Base-by-base conservation (phyloP, 2,888 invertebrate genomes). In the Sceliomorpha sp. region DNA sequence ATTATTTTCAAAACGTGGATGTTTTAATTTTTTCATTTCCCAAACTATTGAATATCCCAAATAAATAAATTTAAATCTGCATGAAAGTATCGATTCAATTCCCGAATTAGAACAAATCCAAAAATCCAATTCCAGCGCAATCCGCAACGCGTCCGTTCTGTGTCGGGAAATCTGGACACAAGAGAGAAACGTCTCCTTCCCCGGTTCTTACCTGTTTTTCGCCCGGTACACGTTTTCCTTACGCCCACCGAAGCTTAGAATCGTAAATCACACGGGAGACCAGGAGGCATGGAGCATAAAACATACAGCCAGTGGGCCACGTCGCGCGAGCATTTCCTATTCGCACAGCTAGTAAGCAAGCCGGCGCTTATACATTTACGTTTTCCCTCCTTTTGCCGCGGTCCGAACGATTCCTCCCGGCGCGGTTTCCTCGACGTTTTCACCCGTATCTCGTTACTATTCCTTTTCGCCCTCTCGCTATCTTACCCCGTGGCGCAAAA, bases 251-350 rank as follows among this genome's bases (percentile, higher is more conserved):
- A 62, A 66, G 53, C 56, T 56, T 26, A 12, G 56, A 36, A 44
- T 59, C 68, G 72, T 78, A 78, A 78, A 77, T 78, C 77, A 77
- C 63, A 48, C 48, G 51, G 26, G 48, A 56, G 59, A 56, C 66
- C 66, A 69, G 53, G 44, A n/a, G 48, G 53, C 51, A 53, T 17
- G 44, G 67, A 60, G 68, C 72, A 74, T 70, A 76, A 74, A 76
- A 76, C 74, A 76, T 72, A 74, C 59, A 73, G 53, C 59, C 69
- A 68, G 63, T 55, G 73, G 59, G 69, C 66, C 64, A 55, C 70
- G 55, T 48, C 75, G 47, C 73, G 72, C 31, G 53, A 67, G 36
- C 67, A 76, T 76, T 74, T 77, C 72, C 69, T 74, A 72, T 73
- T 72, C 51, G 44, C 67, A n/a, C n/a, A n/a, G n/a, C n/a, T n/a